These are phyloP conservation scores for Cygnus atratus DNA, from an alignment of 2,113 vertebrate genomes.

Conservation along the genomic window DNA sequence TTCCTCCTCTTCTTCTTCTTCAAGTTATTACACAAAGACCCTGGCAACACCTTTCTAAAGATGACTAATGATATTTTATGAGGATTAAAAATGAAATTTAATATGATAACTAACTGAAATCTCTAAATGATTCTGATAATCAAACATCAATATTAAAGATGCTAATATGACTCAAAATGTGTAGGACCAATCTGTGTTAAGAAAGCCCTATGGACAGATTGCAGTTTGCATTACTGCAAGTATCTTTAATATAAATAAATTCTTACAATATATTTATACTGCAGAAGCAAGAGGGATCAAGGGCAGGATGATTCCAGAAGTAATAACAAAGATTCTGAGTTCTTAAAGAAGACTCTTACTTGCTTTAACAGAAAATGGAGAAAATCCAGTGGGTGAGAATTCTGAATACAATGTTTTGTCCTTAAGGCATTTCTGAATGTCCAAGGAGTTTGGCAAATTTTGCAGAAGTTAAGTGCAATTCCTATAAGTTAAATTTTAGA, in stretches of 20 bases:
- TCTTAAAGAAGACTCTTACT: not conserved
- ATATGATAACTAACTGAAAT: not conserved
- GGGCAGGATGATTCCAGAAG: not conserved
- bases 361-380: not conserved
- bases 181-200: not conserved
- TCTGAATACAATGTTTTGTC: not conserved
- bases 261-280: not conserved
- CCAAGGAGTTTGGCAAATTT: not conserved
- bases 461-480: not conserved
- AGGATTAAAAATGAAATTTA: not conserved
- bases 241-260: not conserved
- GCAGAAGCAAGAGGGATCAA: not conserved
- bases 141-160: not conserved
- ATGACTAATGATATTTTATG: not conserved
- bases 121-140: not conserved
- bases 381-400: not conserved
- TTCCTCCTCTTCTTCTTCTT: no score
- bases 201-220: not conserved
- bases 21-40: not conserved
- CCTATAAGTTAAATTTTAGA: not conserved
- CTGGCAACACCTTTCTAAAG: not conserved
- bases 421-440: not conserved
- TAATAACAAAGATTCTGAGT: not conserved
- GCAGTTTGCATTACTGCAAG: not conserved
- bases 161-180: not conserved